Conservation (phyloP, 2,797 vertebrate genomes). For the Characodon lateralis region DNA sequence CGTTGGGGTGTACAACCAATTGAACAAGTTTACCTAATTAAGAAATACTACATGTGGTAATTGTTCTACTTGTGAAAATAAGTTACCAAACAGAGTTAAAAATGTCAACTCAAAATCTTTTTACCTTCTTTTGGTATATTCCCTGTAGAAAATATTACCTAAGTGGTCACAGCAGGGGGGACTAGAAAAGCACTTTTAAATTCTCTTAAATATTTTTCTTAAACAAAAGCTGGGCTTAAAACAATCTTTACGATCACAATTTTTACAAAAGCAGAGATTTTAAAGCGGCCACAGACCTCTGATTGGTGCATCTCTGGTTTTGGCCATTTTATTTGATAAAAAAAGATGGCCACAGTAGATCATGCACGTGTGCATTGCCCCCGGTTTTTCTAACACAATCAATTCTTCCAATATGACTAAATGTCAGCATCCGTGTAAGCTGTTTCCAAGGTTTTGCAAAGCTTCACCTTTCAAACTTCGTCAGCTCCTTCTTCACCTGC, state of each 20-base stretch:
- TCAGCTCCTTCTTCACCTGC: constrained; percentile 27
- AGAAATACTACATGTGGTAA: not conserved
- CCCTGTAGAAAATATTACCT: not conserved
- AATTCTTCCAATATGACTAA: not conserved
- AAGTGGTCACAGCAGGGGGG: not conserved
- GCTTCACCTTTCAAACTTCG: constrained; percentile 16
- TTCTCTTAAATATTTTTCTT: not conserved
- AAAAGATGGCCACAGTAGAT: not conserved
- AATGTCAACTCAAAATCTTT: not conserved
- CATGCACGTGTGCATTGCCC: not conserved
- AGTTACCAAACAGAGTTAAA: not conserved
- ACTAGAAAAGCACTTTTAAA: not conserved
- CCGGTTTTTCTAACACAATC: not conserved
- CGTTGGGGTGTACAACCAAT: not conserved
- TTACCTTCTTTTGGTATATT: not conserved
- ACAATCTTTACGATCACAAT: not conserved
- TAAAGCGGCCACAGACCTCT: not conserved
- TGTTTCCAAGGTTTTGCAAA: constrained; percentile 5
- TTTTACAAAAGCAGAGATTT: not conserved
- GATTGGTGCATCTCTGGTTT: not conserved
- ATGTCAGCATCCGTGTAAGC: not conserved
- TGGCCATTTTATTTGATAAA: not conserved
- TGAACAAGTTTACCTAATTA: not conserved
- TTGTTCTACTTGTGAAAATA: not conserved
- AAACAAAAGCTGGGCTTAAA: not conserved